Evolutionary conservation across 1,140 invertebrate species (phyloP).

Genomic region (Hormaphis cornu): DNA sequence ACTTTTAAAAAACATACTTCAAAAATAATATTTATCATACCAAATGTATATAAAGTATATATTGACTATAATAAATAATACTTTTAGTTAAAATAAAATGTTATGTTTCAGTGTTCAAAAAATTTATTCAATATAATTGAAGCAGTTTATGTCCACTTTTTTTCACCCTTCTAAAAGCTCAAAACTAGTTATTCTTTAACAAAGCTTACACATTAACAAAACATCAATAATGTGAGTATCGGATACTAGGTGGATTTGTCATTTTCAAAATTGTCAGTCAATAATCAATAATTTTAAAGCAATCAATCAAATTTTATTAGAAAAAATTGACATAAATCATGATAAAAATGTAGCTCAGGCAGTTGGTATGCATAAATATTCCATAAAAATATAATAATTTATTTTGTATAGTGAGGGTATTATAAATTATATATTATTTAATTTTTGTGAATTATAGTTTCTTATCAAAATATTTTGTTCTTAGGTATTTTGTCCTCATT

Average conservation of each 20-base stretch:
- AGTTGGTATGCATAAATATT: background rate
- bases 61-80: background rate
- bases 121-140: background rate
- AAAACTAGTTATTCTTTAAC: background rate
- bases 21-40: background rate
- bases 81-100: background rate
- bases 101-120: background rate
- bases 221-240: background rate
- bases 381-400: background rate
- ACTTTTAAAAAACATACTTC: too few species aligned
- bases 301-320: background rate
- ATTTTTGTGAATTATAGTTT: background rate
- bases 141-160: background rate
- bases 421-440: background rate
- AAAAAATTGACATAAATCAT: background rate
- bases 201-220: background rate
- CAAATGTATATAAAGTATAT: background rate
- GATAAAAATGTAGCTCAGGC: background rate
- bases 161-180: background rate
- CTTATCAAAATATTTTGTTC: background rate
- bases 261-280: background rate
- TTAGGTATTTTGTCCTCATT: background rate
- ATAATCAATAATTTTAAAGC: too few species aligned
- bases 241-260: background rate
- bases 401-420: too few species aligned